A percentile compares a stretch with the other conserved stretches of the same genome.
phyloP scores from a whole-genome alignment of 2,888 invertebrate species.

The Cheilosia soror region DNA sequence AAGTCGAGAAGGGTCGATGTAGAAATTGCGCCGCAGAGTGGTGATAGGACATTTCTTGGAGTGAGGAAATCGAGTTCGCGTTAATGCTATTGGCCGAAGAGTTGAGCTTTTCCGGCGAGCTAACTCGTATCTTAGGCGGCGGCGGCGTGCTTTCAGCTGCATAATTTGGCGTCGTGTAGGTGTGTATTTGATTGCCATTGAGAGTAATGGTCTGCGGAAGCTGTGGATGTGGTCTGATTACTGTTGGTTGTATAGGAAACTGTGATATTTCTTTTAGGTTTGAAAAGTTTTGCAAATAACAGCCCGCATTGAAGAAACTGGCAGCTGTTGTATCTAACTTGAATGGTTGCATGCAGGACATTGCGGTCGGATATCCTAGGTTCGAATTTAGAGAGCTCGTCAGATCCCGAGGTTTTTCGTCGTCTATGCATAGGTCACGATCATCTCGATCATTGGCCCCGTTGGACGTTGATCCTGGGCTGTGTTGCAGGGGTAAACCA shows the following conservation, averaged over 20 bases:
- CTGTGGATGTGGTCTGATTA: constrained; percentile 83
- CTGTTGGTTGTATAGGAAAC: constrained; percentile 83
- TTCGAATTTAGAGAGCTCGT: constrained; percentile 79
- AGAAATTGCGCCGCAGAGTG: constrained; percentile 79
- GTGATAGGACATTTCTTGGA: constrained; percentile 79
- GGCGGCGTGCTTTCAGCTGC: constrained; percentile 75
- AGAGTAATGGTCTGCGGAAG: constrained; percentile 81
- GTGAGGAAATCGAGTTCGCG: constrained; percentile 75
- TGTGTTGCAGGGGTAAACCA: constrained; percentile 83
- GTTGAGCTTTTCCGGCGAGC: constrained; percentile 83
- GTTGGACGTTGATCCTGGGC: constrained; percentile 83
- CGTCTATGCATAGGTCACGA: constrained; percentile 81
- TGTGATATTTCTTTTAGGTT: constrained; percentile 83
- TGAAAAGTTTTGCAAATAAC: constrained; percentile 83
- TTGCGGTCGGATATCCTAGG: constrained; percentile 76
- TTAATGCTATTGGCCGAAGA: constrained; percentile 80
- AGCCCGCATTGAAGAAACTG: constrained; percentile 82
- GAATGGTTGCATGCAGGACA: constrained; percentile 81
- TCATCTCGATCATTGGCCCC: constrained; percentile 83
- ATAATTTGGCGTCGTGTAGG: constrained; percentile 70
- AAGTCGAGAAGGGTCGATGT: constrained; percentile 83
- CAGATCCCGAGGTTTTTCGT: constrained; percentile 82
- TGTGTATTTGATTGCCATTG: constrained; percentile 80
- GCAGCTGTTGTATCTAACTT: constrained; percentile 82
- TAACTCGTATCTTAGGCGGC: constrained; percentile 83